phyloP scores from a whole-genome alignment of 2,888 invertebrate genomes.

The Lycophotia porphyrea region DNA sequence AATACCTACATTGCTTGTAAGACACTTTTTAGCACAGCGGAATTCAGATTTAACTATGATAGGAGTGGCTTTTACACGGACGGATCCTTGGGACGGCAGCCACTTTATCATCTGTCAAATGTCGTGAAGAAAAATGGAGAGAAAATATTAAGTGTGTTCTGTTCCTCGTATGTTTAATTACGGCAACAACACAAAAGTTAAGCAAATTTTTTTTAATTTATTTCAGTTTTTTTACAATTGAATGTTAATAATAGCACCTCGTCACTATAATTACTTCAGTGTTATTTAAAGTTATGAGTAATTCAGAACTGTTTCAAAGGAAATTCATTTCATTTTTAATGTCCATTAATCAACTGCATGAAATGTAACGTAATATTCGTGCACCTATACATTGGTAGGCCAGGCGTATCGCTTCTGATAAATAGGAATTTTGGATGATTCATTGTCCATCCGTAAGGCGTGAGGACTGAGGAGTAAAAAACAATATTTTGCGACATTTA shows the following conservation, averaged over 20 bases:
- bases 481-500: slow-evolving; percentile 55
- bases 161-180: slow-evolving; percentile 57
- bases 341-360: slow-evolving; percentile 19
- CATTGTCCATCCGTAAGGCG: slow-evolving; percentile 69
- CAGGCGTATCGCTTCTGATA: slow-evolving; percentile 67
- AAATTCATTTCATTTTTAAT: not conserved
- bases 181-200: not conserved
- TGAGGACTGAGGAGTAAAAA: slow-evolving; percentile 42
- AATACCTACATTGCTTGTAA: slow-evolving; percentile 80
- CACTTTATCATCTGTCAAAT: slow-evolving; percentile 80
- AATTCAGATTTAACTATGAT: slow-evolving; percentile 76
- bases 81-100: slow-evolving; percentile 77
- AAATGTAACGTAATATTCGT: slow-evolving; percentile 56
- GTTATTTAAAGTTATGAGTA: not conserved
- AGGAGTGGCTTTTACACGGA: slow-evolving; percentile 88
- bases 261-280: not conserved
- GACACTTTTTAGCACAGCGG: slow-evolving; percentile 72
- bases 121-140: slow-evolving; percentile 63
- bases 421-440: slow-evolving; percentile 83
- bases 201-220: not conserved
- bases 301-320: not conserved
- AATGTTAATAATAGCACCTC: no score
- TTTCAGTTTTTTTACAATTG: not conserved
- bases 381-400: slow-evolving; percentile 58
- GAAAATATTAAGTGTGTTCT: slow-evolving; percentile 56